Percentiles rank a stretch among this genome's conserved stretches.
These are phyloP conservation scores for Dipus sagitta DNA, from an alignment of 2,797 vertebrate species.

Conservation along the genomic window DNA sequence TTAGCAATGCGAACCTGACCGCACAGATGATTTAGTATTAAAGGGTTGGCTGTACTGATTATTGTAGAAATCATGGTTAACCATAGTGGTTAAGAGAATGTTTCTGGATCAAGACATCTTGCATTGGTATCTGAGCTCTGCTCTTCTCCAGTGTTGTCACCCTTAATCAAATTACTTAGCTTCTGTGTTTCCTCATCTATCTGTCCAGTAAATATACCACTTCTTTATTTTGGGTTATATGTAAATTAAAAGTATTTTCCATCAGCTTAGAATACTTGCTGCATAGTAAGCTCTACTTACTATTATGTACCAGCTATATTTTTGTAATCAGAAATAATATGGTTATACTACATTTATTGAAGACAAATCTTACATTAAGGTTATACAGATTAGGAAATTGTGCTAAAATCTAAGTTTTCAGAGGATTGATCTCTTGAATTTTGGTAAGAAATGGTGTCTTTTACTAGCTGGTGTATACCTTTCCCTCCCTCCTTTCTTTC, in stretches of 20 bases:
- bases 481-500: too few relatives aligned
- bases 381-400: slow-evolving; percentile 32
- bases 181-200: slow-evolving; percentile 23
- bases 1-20: too few relatives aligned
- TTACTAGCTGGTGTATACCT: not conserved
- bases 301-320: not conserved
- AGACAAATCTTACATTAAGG: slow-evolving; percentile 6
- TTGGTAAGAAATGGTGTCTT: slow-evolving; percentile 34
- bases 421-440: slow-evolving; percentile 23
- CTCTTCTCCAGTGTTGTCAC: not conserved
- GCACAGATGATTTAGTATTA: slow-evolving; percentile 3
- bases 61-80: not conserved
- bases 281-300: not conserved
- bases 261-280: not conserved
- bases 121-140: not conserved
- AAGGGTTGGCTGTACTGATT: not conserved
- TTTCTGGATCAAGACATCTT: not conserved
- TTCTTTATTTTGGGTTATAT: not conserved
- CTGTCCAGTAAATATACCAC: slow-evolving; percentile 24
- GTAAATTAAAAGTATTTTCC: slow-evolving; percentile 57
- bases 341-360: slow-evolving; percentile 2
- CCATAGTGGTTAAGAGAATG: not conserved
- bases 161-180: slow-evolving; percentile 17
- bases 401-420: slow-evolving; percentile 11
- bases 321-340: slow-evolving; percentile 11